phyloP scores from a whole-genome alignment of 2,113 vertebrate species.

The Proteles cristata region DNA sequence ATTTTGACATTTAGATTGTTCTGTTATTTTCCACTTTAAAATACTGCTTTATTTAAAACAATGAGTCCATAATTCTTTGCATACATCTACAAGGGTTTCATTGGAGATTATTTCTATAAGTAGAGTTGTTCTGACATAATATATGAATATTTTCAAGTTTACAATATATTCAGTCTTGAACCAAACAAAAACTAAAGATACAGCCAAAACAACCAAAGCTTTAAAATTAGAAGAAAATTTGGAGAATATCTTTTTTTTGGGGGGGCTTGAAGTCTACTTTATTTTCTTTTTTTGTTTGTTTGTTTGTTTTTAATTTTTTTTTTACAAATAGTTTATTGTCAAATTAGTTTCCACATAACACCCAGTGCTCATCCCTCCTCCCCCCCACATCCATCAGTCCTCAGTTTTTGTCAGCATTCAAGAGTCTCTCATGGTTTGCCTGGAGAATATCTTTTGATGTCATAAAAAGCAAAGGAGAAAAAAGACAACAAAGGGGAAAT shows the following conservation, averaged over 20 bases:
- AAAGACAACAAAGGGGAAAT: background rate
- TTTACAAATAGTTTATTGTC: too few relatives aligned
- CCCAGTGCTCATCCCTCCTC: too few relatives aligned
- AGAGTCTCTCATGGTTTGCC: too few relatives aligned
- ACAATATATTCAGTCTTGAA: background rate
- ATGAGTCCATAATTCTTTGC: background rate
- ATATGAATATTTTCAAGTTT: background rate
- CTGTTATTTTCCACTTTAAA: slow-evolving; percentile 21
- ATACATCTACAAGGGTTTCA: background rate
- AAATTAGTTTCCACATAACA: too few relatives aligned
- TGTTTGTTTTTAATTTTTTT: too few relatives aligned
- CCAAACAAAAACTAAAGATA: background rate
- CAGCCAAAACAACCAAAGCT: background rate
- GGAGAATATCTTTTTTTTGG: background rate
- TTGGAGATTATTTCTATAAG: background rate
- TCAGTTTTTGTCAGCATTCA: too few relatives aligned
- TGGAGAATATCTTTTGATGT: background rate
- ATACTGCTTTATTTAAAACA: background rate
- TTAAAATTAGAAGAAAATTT: slow-evolving; percentile 3
- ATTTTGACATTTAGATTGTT: slow-evolving; percentile 8
- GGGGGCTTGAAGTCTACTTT: too few relatives aligned
- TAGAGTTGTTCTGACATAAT: background rate
- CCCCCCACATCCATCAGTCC: too few relatives aligned
- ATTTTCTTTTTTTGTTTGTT: too few relatives aligned
- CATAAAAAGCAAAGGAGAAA: background rate